These are phyloP conservation scores for Meliscaeva auricollis DNA, from an alignment of 2,888 invertebrate genomes.

Conservation along the genomic window DNA sequence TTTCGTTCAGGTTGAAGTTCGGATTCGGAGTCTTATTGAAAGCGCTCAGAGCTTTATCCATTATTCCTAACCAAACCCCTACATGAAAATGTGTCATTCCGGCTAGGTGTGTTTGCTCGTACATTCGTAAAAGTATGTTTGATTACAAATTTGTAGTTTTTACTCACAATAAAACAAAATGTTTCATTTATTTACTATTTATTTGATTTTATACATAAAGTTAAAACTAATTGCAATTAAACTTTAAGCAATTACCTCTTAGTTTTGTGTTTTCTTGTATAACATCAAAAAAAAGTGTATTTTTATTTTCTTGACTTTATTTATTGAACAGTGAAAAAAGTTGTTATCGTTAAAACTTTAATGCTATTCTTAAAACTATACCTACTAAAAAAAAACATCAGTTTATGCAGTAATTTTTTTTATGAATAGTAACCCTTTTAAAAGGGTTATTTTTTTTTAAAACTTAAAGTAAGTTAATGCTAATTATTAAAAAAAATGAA, in stretches of 20 bases:
- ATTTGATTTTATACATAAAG: slow-evolving; percentile 59
- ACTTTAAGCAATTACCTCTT: slow-evolving; percentile 20
- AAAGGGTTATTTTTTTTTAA: slow-evolving; percentile 14
- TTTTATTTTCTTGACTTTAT: slow-evolving; percentile 49
- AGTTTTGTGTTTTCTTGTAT: slow-evolving; percentile 41
- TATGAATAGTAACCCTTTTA: slow-evolving; percentile 37
- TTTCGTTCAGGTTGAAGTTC: no score
- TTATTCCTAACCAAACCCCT: no score
- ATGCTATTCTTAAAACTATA: slow-evolving; percentile 57
- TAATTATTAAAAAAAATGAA: slow-evolving; percentile 7
- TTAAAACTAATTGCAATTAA: slow-evolving; percentile 40
- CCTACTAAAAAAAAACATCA: slow-evolving; percentile 26
- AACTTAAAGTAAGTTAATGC: slow-evolving; percentile 21
- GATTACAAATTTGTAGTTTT: no score
- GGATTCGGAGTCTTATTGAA: no score
- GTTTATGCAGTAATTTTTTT: slow-evolving; percentile 39
- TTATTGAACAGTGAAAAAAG: slow-evolving; percentile 75
- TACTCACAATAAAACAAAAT: neutral
- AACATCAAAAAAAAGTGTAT: slow-evolving; percentile 56
- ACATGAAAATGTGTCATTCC: no score
- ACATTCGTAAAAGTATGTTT: no score
- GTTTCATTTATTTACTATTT: slow-evolving; percentile 31
- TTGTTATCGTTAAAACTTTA: slow-evolving; percentile 62
- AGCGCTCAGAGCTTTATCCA: no score
- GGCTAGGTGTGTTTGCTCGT: no score